Conservation (phyloP, 1,140 invertebrate genomes). For the Pygmarrhopalites habei region DNA sequence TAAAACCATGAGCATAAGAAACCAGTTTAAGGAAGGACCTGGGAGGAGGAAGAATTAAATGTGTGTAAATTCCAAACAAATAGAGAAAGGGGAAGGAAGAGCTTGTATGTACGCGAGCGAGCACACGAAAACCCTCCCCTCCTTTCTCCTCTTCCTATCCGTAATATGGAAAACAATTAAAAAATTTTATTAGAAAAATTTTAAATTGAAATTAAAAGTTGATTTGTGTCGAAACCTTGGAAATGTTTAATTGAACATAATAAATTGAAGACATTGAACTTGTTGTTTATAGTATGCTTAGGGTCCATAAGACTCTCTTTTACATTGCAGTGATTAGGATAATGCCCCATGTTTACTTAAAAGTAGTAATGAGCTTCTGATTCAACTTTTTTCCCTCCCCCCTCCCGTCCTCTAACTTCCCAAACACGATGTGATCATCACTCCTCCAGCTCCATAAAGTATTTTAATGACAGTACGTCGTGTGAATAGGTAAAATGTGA, state of each 20-base stretch:
- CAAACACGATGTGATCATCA: too few relatives aligned
- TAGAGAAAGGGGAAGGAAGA: too few relatives aligned
- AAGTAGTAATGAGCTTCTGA: background rate
- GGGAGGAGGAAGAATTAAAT: too few relatives aligned
- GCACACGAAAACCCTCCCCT: too few relatives aligned
- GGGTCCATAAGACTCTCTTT: too few relatives aligned
- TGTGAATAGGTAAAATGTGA: background rate
- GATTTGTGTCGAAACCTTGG: constrained; percentile 5
- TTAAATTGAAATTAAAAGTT: constrained; percentile 1
- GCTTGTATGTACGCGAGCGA: too few relatives aligned
- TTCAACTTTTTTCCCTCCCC: background rate
- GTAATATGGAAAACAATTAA: background rate
- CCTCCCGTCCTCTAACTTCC: too few relatives aligned
- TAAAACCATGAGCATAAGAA: too few relatives aligned
- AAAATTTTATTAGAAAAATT: background rate
- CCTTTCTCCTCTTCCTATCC: too few relatives aligned
- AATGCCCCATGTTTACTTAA: constrained; percentile 7
- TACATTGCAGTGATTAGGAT: constrained; percentile 6
- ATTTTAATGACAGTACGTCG: constrained; percentile 5
- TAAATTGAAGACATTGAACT: constrained; percentile 6
- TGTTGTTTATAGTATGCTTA: too few relatives aligned
- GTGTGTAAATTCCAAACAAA: too few relatives aligned
- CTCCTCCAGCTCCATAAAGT: background rate
- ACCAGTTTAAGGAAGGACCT: too few relatives aligned
- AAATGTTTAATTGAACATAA: background rate